phyloP scores from a whole-genome alignment of 2,113 vertebrate species.

The Agapornis roseicollis region DNA sequence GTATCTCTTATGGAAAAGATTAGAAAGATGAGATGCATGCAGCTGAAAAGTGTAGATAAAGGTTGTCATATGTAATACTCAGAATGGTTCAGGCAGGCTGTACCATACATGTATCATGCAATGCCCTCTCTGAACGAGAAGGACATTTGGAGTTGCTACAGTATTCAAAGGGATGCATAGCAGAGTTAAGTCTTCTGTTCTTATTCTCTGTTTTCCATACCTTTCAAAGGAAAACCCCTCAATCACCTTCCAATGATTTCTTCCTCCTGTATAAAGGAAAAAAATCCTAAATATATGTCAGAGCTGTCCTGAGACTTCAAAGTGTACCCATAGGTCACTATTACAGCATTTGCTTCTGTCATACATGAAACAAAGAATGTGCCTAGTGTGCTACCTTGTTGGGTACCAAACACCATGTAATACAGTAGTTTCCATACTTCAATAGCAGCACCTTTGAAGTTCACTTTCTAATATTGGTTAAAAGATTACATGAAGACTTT shows the following conservation, averaged over 20 bases:
- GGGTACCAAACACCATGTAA: neutral
- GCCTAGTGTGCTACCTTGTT: fast-evolving
- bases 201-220: neutral
- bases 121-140: neutral
- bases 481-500: neutral
- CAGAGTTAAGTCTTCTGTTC: neutral
- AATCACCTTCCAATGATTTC: neutral
- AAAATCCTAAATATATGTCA: neutral
- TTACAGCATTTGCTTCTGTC: neutral
- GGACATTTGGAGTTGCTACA: neutral
- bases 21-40: neutral
- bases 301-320: neutral
- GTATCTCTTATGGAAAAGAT: neutral
- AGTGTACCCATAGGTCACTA: neutral
- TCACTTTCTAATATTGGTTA: neutral
- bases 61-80: neutral
- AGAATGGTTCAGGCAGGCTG: neutral
- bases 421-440: neutral
- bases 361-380: neutral
- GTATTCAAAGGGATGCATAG: neutral
- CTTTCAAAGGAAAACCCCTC: neutral
- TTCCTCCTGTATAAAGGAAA: neutral
- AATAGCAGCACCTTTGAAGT: neutral
- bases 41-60: neutral
- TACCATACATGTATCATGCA: too few species aligned